A percentile compares a stretch with the other conserved stretches of the same genome.
Conservation (phyloP, 2,113 vertebrate species). For the Leptodactylus fuscus region DNA sequence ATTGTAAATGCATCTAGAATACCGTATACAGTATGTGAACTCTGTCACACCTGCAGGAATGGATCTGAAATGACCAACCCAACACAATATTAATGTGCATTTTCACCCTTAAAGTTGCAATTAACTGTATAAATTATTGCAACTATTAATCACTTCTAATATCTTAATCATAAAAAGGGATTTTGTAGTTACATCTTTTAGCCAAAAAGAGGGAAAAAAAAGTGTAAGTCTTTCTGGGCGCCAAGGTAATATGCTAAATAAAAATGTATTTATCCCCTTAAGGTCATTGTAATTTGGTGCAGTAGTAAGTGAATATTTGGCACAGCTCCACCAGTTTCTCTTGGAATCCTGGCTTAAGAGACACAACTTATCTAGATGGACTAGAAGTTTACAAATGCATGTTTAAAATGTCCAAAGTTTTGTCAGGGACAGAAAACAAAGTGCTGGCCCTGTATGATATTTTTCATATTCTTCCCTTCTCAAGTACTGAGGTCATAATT, state of each 20-base stretch:
- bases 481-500: neutral
- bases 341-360: constrained; percentile 25
- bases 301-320: constrained; percentile 58
- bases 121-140: constrained; percentile 48
- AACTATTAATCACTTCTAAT: constrained; percentile 45
- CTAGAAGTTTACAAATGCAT: constrained; percentile 19
- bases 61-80: constrained; percentile 39
- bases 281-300: constrained; percentile 54
- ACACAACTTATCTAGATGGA: constrained; percentile 31
- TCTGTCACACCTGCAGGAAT: constrained; percentile 38
- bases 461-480: neutral
- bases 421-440: constrained; percentile 19
- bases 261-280: constrained; percentile 47
- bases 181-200: constrained; percentile 44
- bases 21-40: constrained; percentile 45
- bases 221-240: constrained; percentile 15
- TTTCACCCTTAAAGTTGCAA: constrained; percentile 52
- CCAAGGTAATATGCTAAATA: constrained; percentile 57
- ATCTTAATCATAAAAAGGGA: constrained; percentile 55
- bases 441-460: neutral
- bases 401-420: constrained; percentile 35
- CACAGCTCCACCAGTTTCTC: constrained; percentile 34
- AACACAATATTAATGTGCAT: constrained; percentile 52
- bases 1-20: constrained; percentile 43
- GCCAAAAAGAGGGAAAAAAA: neutral